A percentile compares a stretch with the other conserved stretches of the same genome.
These are phyloP conservation scores for Turnix velox DNA, from an alignment of 2,113 vertebrate genomes.

Conservation along the genomic window DNA sequence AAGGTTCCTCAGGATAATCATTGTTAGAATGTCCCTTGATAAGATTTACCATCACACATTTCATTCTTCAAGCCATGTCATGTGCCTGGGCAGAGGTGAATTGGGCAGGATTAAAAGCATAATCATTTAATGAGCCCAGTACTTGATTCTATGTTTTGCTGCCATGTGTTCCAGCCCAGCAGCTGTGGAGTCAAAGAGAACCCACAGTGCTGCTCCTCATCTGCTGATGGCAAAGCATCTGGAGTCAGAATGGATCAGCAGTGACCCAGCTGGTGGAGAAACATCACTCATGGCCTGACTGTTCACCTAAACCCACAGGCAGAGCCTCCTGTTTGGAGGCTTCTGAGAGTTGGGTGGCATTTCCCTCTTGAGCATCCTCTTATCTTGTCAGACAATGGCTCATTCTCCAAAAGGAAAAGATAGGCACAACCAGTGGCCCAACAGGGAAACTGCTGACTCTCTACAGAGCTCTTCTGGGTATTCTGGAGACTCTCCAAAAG, in stretches of 20 bases:
- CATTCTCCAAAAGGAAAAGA: not conserved
- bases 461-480: not conserved
- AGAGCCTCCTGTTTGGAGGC: not conserved
- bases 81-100: not conserved
- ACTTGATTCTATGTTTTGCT: constrained; percentile 12
- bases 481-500: not conserved
- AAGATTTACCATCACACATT: not conserved
- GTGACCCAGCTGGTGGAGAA: not conserved
- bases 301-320: not conserved
- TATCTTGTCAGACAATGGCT: not conserved
- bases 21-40: not conserved
- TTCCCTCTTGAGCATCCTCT: not conserved
- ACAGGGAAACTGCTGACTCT: not conserved
- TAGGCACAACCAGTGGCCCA: not conserved
- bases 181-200: not conserved
- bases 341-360: not conserved
- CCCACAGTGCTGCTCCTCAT: not conserved
- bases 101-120: not conserved
- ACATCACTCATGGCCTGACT: not conserved
- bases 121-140: not conserved
- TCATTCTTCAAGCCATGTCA: not conserved
- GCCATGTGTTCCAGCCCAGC: not conserved
- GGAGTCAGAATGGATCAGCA: fast-evolving
- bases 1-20: not conserved
- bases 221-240: not conserved